Conservation (phyloP, 2,888 invertebrate species). For the Pyrrhosoma nymphula region DNA sequence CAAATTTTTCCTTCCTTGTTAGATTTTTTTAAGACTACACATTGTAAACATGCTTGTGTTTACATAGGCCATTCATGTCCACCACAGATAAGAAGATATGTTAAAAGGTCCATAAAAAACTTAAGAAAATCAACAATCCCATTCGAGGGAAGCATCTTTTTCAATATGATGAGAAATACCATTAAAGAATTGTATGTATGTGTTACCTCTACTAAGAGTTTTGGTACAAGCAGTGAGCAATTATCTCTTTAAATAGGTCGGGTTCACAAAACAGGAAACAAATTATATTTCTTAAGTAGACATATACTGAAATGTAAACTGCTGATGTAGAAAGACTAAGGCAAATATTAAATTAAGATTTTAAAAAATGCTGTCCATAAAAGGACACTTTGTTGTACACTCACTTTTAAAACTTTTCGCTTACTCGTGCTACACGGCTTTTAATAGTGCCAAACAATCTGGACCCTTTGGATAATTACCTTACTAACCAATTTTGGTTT, state of each 20-base stretch:
- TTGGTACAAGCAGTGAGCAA: constrained; percentile 64
- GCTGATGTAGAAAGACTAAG: not conserved
- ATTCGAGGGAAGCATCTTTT: constrained; percentile 35
- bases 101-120: constrained; percentile 29
- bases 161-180: constrained; percentile 11
- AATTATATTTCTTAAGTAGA: not conserved
- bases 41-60: not conserved
- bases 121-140: constrained; percentile 43
- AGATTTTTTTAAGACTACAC: not conserved
- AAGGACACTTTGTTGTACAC: constrained; percentile 15
- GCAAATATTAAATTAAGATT: not conserved
- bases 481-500: constrained; percentile 61
- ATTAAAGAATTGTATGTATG: constrained; percentile 63
- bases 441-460: constrained; percentile 53
- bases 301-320: not conserved
- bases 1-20: constrained; percentile 2
- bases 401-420: not conserved
- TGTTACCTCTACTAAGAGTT: constrained; percentile 51
- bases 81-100: constrained; percentile 40
- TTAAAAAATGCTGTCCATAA: not conserved
- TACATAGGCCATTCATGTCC: constrained; percentile 24
- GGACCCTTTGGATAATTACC: constrained; percentile 55
- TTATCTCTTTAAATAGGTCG: not conserved
- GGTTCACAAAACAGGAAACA: not conserved
- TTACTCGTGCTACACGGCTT: constrained; percentile 12